Evolutionary conservation across 2,113 vertebrate genomes (phyloP), one percentile per base, ranked within the genome.

Genomic region (Lophotis ruficrista): DNA sequence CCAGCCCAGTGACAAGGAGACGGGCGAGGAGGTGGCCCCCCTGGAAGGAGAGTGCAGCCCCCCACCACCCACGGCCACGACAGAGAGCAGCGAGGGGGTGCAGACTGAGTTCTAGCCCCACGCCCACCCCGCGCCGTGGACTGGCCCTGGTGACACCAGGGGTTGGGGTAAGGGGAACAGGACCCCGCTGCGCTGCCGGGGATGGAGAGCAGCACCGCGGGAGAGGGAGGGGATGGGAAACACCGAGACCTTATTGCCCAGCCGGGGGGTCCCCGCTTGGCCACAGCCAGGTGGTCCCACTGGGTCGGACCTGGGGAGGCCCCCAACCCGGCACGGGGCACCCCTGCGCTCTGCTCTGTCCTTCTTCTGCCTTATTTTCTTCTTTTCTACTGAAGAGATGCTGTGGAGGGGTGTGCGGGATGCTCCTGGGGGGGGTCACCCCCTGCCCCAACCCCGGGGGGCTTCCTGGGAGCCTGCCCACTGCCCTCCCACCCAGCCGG

Each of bases 101-200:
- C 98, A 98, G 97, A 98, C 98, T 9, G 97, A 98, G 96, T 98
- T 98, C 95, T 98, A 98, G 95, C 93, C 84, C 20, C 6, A 1
- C 7, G 6, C 30, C 4, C 6, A 10, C 6, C 19, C 11, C 25
- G 25, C 38, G 5, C 33, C 25, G 7, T 16, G 75, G 88, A 96
- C 93, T 89, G 84, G 11, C 30, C 75, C 83, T 2, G 23, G 83
- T 50, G 25, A 20, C 16, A 0, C 82, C 1, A 12, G 89, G 73
- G 84, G 14, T 11, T 54, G 54, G 90, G 93, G 72, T 20, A 33
- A 51, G 35, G 72, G 83, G 84, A 31, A 27, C 3, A 43, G 84
- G 87, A 76, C 16, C 54, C 54, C 4, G 9, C 37, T 22, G 72
- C 14, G 21, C 50, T 87, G 54, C 41, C 2, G 0, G 77, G 48